These are phyloP conservation scores for Hirundichthys speculiger DNA, from an alignment of 2,113 vertebrate genomes.

Conservation along the genomic window DNA sequence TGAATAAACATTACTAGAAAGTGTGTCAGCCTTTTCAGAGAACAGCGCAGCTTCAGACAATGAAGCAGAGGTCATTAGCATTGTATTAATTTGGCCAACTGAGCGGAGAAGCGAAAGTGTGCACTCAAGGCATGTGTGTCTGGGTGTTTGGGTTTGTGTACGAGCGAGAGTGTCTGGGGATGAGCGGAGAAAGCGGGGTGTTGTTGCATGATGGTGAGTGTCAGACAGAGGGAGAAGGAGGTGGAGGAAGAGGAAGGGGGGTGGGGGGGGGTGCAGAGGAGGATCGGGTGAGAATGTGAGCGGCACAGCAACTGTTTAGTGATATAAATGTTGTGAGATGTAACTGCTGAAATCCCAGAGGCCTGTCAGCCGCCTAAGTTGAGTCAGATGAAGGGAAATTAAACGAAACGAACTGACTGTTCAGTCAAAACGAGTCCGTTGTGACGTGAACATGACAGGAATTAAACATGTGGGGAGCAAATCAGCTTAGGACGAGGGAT, in stretches of 20 bases:
- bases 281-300: conserved; percentile 55
- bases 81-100: conserved; percentile 74
- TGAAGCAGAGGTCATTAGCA: conserved; percentile 75
- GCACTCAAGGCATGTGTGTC: conserved; percentile 54
- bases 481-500: conserved; percentile 59
- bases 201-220: conserved; percentile 45
- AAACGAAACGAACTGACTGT: conserved; percentile 44
- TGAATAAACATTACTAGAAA: conserved; percentile 74
- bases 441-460: conserved; percentile 44
- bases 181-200: conserved; percentile 36
- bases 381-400: conserved; percentile 26
- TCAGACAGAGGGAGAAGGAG: conserved; percentile 27
- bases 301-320: conserved; percentile 44
- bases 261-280: background rate
- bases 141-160: conserved; percentile 31
- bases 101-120: conserved; percentile 70
- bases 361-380: conserved; percentile 25
- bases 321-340: conserved; percentile 43
- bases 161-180: conserved; percentile 66
- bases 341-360: conserved; percentile 31
- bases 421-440: conserved; percentile 41
- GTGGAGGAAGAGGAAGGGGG: background rate
- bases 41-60: conserved; percentile 68
- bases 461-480: conserved; percentile 47
- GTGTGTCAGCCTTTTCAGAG: conserved; percentile 69